phyloP scores from a whole-genome alignment of 2,888 invertebrate species.

The Erebia aethiops region DNA sequence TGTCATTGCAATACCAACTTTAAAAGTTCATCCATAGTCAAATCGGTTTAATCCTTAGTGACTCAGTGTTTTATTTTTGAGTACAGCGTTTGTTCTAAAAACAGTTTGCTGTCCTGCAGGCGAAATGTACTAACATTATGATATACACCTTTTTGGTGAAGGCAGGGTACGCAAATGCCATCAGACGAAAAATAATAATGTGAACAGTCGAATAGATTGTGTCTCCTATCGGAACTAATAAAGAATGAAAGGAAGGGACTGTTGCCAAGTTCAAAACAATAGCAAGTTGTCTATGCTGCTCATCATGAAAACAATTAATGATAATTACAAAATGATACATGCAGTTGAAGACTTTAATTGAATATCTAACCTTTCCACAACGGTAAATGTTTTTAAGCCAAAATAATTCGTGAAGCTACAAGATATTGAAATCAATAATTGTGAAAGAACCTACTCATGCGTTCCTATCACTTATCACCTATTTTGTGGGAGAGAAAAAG shows the following conservation, averaged over 20 bases:
- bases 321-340: neutral
- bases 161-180: neutral
- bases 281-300: constrained; percentile 9
- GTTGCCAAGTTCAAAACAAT: constrained; percentile 22
- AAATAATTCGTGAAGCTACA: neutral
- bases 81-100: neutral
- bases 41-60: neutral
- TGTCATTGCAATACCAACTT: neutral
- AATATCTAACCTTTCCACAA: neutral
- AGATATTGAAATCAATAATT: neutral
- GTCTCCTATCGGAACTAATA: constrained; percentile 6
- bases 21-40: neutral
- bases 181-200: neutral
- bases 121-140: neutral
- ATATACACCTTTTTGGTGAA: constrained; percentile 2
- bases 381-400: neutral
- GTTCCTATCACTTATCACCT: constrained; percentile 27
- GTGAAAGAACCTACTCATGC: constrained; percentile 14
- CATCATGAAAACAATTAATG: constrained; percentile 4
- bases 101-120: neutral
- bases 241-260: constrained; percentile 16
- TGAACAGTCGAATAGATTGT: neutral
- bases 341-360: neutral
- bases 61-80: neutral
- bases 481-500: constrained; percentile 26